Base-by-base conservation (phyloP, 2,888 invertebrate species). In the Plagodis pulveraria region DNA sequence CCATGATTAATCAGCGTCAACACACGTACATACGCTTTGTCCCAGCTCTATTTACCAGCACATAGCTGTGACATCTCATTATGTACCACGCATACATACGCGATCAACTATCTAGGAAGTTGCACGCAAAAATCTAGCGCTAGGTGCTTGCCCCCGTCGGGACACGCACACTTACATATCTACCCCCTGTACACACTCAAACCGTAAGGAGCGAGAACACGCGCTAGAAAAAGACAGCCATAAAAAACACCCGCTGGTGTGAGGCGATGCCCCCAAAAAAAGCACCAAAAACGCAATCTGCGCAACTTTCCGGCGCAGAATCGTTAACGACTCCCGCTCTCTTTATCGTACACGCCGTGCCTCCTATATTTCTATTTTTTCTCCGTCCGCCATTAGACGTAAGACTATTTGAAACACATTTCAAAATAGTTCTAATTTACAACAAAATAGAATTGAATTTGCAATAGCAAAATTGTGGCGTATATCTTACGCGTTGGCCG, bases 271-370 rank as follows among this genome's bases (percentile, higher is more conserved):
- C 92, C 91, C 91, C 91, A 92, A 93, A 93, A 93, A 93, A 93
- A 92, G 89, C 91, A 91, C 92, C 93, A 93, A 93, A 93, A 93
- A 93, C 92, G 88, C 87, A 90, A 91, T 91, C 93, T 93, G 93
- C 93, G 93, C 93, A 93, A 93, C 93, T 92, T 93, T 86, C 91
- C 92, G 87, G 93, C 93, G 93, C 93, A 93, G 91, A 93, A 93
- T 93, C 93, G 93, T 93, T 93, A 93, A 91, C 91, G 89, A 91
- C 89, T 90, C 87, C 87, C 83, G 88, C 89, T 91, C 92, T 92
- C 91, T 92, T 91, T 92, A 92, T 91, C 91, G 89, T 91, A 81
- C 87, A 85, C 85, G 86, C 86, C 81, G 86, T 87, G 89, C 88
- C 91, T 91, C 90, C 91, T 92, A 92, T 92, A 91, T 91, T 92